phyloP scores from a whole-genome alignment of 2,888 invertebrate genomes.

The Sceliomorpha sp. region DNA sequence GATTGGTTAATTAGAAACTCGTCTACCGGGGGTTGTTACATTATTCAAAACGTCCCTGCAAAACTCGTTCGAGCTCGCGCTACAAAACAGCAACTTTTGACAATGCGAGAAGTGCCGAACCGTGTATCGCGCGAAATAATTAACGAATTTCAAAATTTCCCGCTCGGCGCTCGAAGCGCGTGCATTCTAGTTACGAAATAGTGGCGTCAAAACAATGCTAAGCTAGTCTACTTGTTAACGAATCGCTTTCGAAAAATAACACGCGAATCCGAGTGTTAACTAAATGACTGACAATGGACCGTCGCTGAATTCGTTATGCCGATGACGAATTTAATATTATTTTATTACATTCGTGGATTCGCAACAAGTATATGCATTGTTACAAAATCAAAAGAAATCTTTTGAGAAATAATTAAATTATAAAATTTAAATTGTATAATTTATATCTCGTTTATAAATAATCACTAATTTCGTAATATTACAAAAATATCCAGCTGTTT shows the following conservation, averaged over 20 bases:
- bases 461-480: too few relatives aligned
- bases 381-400: too few relatives aligned
- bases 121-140: conserved; percentile 74
- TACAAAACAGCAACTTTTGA: conserved; percentile 78
- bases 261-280: conserved; percentile 3
- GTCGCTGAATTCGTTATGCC: too few relatives aligned
- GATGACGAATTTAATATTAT: too few relatives aligned
- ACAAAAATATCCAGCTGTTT: too few relatives aligned
- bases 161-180: conserved; percentile 38
- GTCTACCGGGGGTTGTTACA: conserved; percentile 74
- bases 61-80: conserved; percentile 67
- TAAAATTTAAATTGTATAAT: too few relatives aligned
- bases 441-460: too few relatives aligned
- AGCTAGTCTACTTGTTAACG: conserved; percentile 42
- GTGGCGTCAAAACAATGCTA: conserved; percentile 30
- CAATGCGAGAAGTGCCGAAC: conserved; percentile 64
- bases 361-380: too few relatives aligned
- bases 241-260: conserved; percentile 34
- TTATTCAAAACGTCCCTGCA: conserved; percentile 76
- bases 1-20: conserved; percentile 79
- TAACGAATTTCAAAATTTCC: conserved; percentile 70
- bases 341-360: too few relatives aligned
- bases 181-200: conserved; percentile 49
- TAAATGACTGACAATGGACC: too few relatives aligned
- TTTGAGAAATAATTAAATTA: too few relatives aligned